Evolutionary conservation across 2,113 vertebrate species (phyloP).

Genomic region (Empidonax traillii): DNA sequence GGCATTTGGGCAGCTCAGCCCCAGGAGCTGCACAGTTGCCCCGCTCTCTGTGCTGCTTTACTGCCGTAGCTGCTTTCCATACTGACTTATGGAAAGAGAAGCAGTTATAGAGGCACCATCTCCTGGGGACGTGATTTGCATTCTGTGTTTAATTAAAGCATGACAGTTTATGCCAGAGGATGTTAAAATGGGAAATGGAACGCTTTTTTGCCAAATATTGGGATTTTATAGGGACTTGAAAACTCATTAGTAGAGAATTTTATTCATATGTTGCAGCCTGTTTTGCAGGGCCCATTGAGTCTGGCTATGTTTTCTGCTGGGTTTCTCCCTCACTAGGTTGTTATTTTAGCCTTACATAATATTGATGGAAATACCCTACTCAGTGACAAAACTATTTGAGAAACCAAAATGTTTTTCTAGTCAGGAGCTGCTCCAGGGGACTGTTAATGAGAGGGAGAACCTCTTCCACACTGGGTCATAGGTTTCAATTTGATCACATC

Average conservation of each 20-base stretch:
- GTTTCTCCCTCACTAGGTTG: background rate
- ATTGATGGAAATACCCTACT: background rate
- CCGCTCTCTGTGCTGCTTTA: background rate
- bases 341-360: background rate
- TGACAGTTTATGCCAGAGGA: background rate
- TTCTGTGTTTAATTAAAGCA: conserved; percentile 46
- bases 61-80: background rate
- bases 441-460: background rate
- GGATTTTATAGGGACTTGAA: conserved; percentile 31
- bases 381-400: background rate
- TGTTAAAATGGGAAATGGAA: conserved; percentile 1
- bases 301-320: background rate
- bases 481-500: background rate
- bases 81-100: background rate
- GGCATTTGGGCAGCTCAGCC: background rate
- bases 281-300: conserved; percentile 6
- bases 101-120: background rate
- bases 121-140: conserved; percentile 4
- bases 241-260: background rate
- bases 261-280: background rate
- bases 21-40: background rate
- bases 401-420: background rate
- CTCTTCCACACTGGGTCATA: background rate
- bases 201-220: conserved; percentile 4
- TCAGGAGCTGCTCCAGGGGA: background rate